A percentile compares a stretch with the other conserved stretches of the same genome.
Evolutionary conservation across 2,888 invertebrate genomes (phyloP).

Genomic region (Philopedon plagiatum): DNA sequence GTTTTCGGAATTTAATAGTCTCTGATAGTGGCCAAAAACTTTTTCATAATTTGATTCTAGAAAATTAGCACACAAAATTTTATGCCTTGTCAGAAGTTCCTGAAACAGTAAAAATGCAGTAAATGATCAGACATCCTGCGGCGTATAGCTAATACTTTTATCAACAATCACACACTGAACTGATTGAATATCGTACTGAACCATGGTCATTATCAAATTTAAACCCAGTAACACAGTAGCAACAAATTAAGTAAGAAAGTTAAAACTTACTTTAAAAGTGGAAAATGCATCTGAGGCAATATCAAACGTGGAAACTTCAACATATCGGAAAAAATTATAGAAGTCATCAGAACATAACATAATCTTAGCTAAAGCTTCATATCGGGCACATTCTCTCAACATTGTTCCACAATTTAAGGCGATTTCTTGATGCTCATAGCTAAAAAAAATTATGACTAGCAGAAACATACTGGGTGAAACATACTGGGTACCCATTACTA

Average conservation of each 20-base stretch:
- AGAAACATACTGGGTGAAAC: too few species aligned
- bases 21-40: slow-evolving; percentile 97
- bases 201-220: too few species aligned
- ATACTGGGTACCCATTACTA: too few species aligned
- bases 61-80: slow-evolving; percentile 97
- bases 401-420: slow-evolving; percentile 99
- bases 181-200: too few species aligned
- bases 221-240: too few species aligned
- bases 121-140: too few species aligned
- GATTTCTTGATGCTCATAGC: slow-evolving; percentile 98
- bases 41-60: slow-evolving; percentile 99
- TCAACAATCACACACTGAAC: too few species aligned
- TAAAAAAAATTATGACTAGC: too few species aligned
- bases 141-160: too few species aligned
- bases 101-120: slow-evolving; percentile 66
- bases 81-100: slow-evolving; percentile 95
- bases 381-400: slow-evolving; percentile 98
- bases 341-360: slow-evolving; percentile 98
- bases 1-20: slow-evolving; percentile 98
- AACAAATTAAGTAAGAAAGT: too few species aligned
- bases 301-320: slow-evolving; percentile 99
- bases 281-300: slow-evolving; percentile 99
- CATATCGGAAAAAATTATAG: slow-evolving; percentile 99
- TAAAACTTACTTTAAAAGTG: slow-evolving; percentile 97
- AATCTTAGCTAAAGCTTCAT: slow-evolving; percentile 98